Conservation (phyloP, 2,797 vertebrate genomes). For the Paedocypris micromegethes region DNA sequence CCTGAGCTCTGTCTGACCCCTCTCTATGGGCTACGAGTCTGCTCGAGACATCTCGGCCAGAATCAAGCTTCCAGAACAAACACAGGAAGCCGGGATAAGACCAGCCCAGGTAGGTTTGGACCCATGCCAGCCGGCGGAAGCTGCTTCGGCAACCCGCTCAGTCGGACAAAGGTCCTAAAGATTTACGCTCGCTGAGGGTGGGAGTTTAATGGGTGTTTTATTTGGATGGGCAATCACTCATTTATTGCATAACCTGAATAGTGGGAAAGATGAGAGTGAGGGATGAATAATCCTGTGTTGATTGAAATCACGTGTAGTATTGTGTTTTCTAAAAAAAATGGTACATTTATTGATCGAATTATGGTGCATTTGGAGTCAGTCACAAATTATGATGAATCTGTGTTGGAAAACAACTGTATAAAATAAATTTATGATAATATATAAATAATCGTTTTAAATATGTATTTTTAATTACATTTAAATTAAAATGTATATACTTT, state of each 20-base stretch:
- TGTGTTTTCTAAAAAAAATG: too few species aligned
- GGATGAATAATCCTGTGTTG: conserved; percentile 1
- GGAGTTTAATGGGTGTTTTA: conserved; percentile 34
- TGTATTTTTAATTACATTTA: too few species aligned
- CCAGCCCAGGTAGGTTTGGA: conserved; percentile 66
- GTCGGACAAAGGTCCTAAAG: conserved; percentile 4
- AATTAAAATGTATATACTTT: too few species aligned
- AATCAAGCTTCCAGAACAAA: conserved; percentile 79
- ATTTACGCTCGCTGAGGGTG: conserved; percentile 15
- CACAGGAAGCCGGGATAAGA: conserved; percentile 72
- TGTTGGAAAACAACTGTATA: too few species aligned
- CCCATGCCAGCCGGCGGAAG: conserved; percentile 58
- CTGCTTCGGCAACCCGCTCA: conserved; percentile 44
- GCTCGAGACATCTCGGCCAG: conserved; percentile 73
- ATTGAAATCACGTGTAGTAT: background rate
- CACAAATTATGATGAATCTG: too few species aligned
- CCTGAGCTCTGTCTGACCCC: conserved; percentile 62
- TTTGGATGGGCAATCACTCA: conserved; percentile 22
- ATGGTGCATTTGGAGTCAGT: too few species aligned
- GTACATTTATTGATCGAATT: too few species aligned
- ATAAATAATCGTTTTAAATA: too few species aligned
- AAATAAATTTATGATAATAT: too few species aligned
- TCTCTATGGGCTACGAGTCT: conserved; percentile 62
- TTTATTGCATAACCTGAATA: conserved; percentile 31
- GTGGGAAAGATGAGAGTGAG: background rate